A percentile compares a stretch with the other conserved stretches of the same genome.
Evolutionary conservation across 2,113 vertebrate species (phyloP).

Genomic region (Sisor rabdophorus): DNA sequence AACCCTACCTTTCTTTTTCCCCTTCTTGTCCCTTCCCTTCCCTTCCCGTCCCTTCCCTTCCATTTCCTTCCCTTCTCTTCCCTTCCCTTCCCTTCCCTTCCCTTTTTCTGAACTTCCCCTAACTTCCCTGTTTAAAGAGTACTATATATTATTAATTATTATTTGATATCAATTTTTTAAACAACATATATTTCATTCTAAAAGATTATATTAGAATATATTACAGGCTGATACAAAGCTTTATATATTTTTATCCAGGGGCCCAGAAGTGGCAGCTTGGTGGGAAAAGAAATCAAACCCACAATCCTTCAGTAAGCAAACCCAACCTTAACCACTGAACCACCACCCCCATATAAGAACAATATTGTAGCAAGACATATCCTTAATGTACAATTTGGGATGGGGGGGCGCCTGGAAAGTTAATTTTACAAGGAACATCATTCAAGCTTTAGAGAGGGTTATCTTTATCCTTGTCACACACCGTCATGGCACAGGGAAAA

Average conservation of each 20-base stretch:
- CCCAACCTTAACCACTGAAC: background rate
- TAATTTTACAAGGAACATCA: background rate
- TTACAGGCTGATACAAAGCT: background rate
- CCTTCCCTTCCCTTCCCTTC: no score
- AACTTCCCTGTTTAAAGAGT: no score
- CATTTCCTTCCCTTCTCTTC: no score
- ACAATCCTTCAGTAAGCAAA: no score
- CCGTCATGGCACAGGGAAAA: background rate
- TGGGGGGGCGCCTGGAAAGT: background rate
- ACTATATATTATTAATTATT: no score
- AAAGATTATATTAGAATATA: background rate
- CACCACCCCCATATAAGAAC: background rate
- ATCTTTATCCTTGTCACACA: conserved; percentile 1
- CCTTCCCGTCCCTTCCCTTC: no score
- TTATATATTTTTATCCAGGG: no score
- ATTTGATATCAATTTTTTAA: background rate
- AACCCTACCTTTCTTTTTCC: background rate
- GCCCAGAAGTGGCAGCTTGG: no score
- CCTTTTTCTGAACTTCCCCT: no score
- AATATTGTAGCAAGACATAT: background rate
- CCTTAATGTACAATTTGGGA: background rate
- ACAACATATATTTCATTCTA: background rate
- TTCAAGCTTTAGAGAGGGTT: conserved; percentile 30
- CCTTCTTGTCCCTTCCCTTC: no score
- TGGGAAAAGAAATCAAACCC: no score